Base-by-base conservation (phyloP, 1,140 invertebrate genomes). In the Frieseomelitta varia region DNA sequence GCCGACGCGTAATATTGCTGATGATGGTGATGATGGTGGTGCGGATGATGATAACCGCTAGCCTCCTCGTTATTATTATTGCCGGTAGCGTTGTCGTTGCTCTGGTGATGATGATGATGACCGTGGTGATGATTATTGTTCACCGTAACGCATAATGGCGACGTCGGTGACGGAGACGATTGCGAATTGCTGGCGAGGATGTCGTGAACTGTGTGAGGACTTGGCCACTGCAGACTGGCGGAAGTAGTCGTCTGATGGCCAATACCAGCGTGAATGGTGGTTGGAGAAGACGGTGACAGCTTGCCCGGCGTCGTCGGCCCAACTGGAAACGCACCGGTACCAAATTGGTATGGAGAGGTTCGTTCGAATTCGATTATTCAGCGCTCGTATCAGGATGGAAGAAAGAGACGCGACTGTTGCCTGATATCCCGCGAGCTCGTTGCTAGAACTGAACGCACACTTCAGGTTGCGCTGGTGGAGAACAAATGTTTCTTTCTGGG, bases 121-220 rank as follows among this genome's bases (percentile, higher is more conserved):
- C 87, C 86, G 61, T 91, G 91, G 79, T 91, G 89, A 65, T 87
- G 78, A 84, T 90, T 87, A 81, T 92, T 91, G 87, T 90, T 92
- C 63, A 90, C 78, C 56, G 86, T 84, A 39, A 91, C 78, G 87
- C 92, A 90, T 69, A 90, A 58, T 24, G 86, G 86, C 21, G 90
- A 90, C 27, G 79, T 86, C 30, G 91, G 76, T 1, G 85, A 90
- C 19, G 88, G 89, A 47, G 85, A 94, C 34, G 93, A 86, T 1
- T 91, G 89, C 0, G 93, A 92, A 14, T 80, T 91, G 15, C 79
- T 93, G 21, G 96, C 96, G 85, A 97, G 94, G 87, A 97, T 97
- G 90, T 97, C 97, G 79, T 96, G 96, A 10, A 97, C 97, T 2
- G 97, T 96, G 91, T 97, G 97, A 27, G 97, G 96, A 90, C 94